Base-by-base conservation (phyloP, 2,888 invertebrate genomes). In the Sabellastarte sp. region DNA sequence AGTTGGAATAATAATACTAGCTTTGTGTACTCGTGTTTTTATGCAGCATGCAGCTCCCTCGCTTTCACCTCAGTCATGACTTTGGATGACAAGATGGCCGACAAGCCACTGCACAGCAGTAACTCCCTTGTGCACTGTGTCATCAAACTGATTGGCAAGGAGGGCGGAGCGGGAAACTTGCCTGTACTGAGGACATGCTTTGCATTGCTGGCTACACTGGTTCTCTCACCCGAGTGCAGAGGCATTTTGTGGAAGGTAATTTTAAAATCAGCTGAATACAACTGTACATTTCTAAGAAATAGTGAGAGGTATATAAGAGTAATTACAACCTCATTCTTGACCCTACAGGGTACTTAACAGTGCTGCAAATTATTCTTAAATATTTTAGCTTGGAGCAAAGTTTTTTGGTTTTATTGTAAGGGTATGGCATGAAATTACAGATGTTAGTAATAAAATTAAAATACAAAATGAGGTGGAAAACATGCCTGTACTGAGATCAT, bases 161-260 rank as follows among this genome's bases (percentile, higher is more conserved):
- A 68, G 33, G n/a, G 24, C 30, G n/a, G 32, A 33, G 29, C 33
- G 15, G 28, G 30, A 1, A 15, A 57, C 10, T 28, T 63, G 50
- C 10, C 67, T 61, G 52, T 74, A 69, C 57, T 76, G 29, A 74
- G 68, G 63, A 60, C 70, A 32, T 58, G 75, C n/a, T 82, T 78
- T 66, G 64, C 72, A 28, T 62, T 81, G 3, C 68, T 81, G 24
- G 67, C 77, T n/a, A 79, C 75, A 28, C 67, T 81, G 4, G 70
- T 74, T 4, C 63, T 80, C 53, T 77, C 77, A 1, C 68, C 76
- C 1, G 81, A 81, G 57, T 80, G 81, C 58, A 69, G 80, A 32
- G 79, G 77, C 33, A 76, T 81, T 26, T 71, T 82, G 24, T 80
- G 79, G 74, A 82, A 81, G 77, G 82, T 82, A 57, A 52, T 24